Percentiles rank a stretch among this genome's conserved stretches.
phyloP scores from a whole-genome alignment of 2,888 invertebrate genomes.

The Pachydiplax longipennis region DNA sequence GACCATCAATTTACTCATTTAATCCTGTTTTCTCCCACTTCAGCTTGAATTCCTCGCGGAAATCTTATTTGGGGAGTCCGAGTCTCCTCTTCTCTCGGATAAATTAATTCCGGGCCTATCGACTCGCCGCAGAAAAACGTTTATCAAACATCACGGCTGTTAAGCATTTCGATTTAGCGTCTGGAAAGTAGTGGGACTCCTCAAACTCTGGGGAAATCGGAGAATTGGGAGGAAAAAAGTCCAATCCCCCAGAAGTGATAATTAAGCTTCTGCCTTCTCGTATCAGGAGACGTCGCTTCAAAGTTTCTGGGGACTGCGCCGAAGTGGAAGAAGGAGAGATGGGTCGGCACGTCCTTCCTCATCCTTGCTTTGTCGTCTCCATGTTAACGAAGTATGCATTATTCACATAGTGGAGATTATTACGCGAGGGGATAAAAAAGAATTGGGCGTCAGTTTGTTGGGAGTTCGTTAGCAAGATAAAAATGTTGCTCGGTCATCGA shows the following conservation, averaged over 20 bases:
- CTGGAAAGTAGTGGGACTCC: neutral
- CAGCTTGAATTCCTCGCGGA: neutral
- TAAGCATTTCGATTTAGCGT: neutral
- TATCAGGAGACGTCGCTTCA: constrained; percentile 16
- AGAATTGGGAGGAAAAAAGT: neutral
- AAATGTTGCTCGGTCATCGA: neutral
- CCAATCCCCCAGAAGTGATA: neutral
- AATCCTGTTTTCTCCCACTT: neutral
- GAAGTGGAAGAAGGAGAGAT: neutral
- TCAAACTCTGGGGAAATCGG: neutral
- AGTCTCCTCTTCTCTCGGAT: neutral
- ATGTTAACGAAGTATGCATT: constrained; percentile 25
- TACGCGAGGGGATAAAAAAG: neutral
- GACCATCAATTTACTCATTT: neutral
- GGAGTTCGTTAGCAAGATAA: neutral
- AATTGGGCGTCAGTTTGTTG: neutral
- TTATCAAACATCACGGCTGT: neutral
- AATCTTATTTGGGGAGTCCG: neutral
- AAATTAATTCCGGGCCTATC: neutral
- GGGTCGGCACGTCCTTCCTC: neutral
- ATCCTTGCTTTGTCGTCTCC: neutral
- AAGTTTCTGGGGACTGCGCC: constrained; percentile 2
- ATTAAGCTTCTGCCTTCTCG: constrained; percentile 10
- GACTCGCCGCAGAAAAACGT: neutral
- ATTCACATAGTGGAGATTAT: constrained; percentile 12